A percentile compares a stretch with the other conserved stretches of the same genome.
Conservation (phyloP, 2,113 vertebrate species). For the mouse (Mus musculus) region DNA sequence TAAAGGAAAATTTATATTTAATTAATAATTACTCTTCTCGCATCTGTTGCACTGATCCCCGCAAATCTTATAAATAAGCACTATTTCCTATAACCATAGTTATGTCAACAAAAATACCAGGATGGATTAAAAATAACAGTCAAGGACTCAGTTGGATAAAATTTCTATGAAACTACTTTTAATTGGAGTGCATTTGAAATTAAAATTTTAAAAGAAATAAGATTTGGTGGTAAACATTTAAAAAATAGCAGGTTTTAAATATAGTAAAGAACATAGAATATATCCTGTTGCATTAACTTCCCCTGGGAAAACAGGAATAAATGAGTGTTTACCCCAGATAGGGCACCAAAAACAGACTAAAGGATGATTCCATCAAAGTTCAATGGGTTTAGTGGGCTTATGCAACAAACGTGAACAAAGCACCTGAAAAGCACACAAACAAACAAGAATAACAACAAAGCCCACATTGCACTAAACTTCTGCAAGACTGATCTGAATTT, state of each 20-base stretch:
- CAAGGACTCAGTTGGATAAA: neutral
- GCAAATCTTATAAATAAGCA: neutral
- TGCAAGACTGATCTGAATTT: neutral
- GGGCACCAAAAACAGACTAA: neutral
- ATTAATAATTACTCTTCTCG: no score
- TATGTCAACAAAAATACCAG: neutral
- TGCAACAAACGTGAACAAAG: neutral
- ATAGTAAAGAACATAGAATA: neutral
- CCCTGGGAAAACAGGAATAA: neutral
- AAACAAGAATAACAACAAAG: neutral
- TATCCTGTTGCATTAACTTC: neutral
- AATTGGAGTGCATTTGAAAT: neutral
- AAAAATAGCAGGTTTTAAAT: neutral
- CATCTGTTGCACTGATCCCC: neutral
- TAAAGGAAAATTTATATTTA: neutral
- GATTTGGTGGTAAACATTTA: neutral
- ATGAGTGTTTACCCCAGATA: neutral
- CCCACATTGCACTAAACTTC: neutral
- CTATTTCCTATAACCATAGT: neutral
- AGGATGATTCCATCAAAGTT: neutral
- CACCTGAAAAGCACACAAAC: neutral
- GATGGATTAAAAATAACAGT: neutral
- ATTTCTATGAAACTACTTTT: slow-evolving; percentile 4
- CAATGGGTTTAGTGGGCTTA: neutral
- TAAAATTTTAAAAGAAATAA: neutral